Evolutionary conservation across 2,797 vertebrate genomes (phyloP).

Genomic region (Acipenser transmontanus): DNA sequence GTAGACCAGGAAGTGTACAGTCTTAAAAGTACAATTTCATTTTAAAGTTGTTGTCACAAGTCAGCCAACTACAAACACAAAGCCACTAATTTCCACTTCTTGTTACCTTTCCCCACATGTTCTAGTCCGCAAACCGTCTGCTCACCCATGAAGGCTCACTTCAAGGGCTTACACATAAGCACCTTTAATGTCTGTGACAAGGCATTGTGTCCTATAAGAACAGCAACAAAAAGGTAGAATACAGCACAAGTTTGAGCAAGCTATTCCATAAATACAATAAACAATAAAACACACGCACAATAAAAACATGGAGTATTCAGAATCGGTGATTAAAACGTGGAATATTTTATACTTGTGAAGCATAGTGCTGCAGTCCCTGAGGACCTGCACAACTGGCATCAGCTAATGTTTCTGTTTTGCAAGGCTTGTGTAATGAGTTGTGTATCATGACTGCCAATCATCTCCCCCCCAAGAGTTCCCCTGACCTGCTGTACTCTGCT

Average conservation of each 20-base stretch:
- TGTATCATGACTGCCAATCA: constrained; percentile 37
- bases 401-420: constrained; percentile 30
- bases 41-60: too few species aligned
- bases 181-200: constrained; percentile 38
- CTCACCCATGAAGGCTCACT: constrained; percentile 51
- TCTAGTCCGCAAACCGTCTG: constrained; percentile 62
- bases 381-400: constrained; percentile 33
- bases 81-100: constrained; percentile 40
- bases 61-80: neutral
- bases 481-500: constrained; percentile 36
- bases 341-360: constrained; percentile 39
- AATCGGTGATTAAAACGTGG: constrained; percentile 25
- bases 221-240: constrained; percentile 45
- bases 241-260: too few species aligned
- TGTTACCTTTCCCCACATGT: constrained; percentile 47
- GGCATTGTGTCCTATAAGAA: constrained; percentile 54
- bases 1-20: constrained; percentile 28
- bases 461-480: neutral
- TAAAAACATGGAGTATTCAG: neutral
- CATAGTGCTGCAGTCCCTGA: constrained; percentile 29
- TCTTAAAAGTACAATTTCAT: too few species aligned
- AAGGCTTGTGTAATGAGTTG: constrained; percentile 32
- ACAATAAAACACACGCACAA: too few species aligned
- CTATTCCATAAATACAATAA: too few species aligned
- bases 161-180: constrained; percentile 45